Base-by-base conservation (phyloP, 2,113 vertebrate species). In the Austrofundulus limnaeus region DNA sequence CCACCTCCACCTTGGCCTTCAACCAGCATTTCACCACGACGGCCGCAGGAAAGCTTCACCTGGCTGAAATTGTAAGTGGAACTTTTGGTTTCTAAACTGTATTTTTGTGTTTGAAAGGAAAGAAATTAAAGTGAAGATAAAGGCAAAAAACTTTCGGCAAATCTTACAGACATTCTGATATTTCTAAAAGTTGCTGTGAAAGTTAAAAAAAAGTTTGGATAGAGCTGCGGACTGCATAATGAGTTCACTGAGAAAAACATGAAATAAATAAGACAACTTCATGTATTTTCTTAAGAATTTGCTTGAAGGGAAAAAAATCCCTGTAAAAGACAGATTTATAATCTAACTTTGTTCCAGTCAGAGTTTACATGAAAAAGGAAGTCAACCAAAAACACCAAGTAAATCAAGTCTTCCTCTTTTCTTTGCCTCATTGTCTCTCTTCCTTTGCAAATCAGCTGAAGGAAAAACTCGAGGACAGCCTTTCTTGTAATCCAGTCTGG, bases 21-120 rank as follows among this genome's bases (percentile, higher is more conserved):
- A 80, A 92, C 78, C 81, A 78, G 43, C 73, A 80, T 19, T 90
- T 92, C 48, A 47, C 83, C 43, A 73, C 75, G 3, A 90, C 82
- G 15, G 28, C 71, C 37, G 68, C 69, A 55, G 90, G 88, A 24
- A 20, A 79, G 13, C 87, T 91, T 3, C 76, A 85, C 46, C 13
- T 87, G 61, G 84, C 81, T 57, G 89, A 92, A 80, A 89, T 90
- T 66, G 91, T 90, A 85, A 91, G 91, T 89, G n/a, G 23, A n/a
- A 62, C 47, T 39, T 57, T 56, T 75, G 28, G 28, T 4, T 28
- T 28, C 7, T 4, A 7, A 28, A 7, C 28, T 34, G 31, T 34
- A 10, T 34, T 34, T 34, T 34, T 2, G 2, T 34, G 31, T 34
- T 34, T 5, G 8, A 34, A 5, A 8, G 2, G 39, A 51, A 2